These are phyloP conservation scores for Drosophila cognata DNA, from an alignment of 2,888 invertebrate genomes.

Conservation along the genomic window DNA sequence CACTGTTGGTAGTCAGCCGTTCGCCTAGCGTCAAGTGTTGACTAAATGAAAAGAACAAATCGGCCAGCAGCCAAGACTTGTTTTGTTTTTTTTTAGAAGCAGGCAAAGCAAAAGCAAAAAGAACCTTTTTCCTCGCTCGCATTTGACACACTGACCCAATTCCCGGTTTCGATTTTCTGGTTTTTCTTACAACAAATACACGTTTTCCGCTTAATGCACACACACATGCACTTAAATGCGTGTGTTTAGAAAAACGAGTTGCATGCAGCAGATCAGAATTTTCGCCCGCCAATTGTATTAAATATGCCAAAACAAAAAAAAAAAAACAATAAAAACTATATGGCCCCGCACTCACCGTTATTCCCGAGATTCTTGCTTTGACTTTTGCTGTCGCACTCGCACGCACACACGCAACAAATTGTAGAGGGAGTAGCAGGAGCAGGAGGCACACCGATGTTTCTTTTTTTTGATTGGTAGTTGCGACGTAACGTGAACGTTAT, in stretches of 20 bases:
- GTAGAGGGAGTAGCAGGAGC: background rate
- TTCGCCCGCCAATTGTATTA: conserved; percentile 44
- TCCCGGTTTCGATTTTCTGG: conserved; percentile 82
- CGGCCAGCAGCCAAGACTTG: conserved; percentile 54
- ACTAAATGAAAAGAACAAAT: conserved; percentile 63
- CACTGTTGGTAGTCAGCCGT: conserved; percentile 22
- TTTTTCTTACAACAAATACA: conserved; percentile 74
- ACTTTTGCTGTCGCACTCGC: conserved; percentile 20
- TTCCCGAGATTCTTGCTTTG: conserved; percentile 18
- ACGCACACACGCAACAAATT: conserved; percentile 16
- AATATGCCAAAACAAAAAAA: conserved; percentile 2
- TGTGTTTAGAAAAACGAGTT: conserved; percentile 59
- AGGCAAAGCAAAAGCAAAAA: conserved; percentile 37
- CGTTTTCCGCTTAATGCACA: conserved; percentile 71
- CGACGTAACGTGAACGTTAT: conserved; percentile 22
- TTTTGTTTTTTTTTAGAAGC: conserved; percentile 40
- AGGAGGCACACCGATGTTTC: conserved; percentile 1
- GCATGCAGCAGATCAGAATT: conserved; percentile 57
- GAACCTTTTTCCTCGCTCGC: conserved; percentile 46
- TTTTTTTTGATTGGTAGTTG: conserved; percentile 5
- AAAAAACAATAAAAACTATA: background rate
- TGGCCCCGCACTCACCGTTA: conserved; percentile 31
- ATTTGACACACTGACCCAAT: conserved; percentile 82
- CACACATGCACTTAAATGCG: conserved; percentile 37
- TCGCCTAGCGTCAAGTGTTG: conserved; percentile 64